phyloP scores from a whole-genome alignment of 2,113 vertebrate species.

The Orcinus orca region DNA sequence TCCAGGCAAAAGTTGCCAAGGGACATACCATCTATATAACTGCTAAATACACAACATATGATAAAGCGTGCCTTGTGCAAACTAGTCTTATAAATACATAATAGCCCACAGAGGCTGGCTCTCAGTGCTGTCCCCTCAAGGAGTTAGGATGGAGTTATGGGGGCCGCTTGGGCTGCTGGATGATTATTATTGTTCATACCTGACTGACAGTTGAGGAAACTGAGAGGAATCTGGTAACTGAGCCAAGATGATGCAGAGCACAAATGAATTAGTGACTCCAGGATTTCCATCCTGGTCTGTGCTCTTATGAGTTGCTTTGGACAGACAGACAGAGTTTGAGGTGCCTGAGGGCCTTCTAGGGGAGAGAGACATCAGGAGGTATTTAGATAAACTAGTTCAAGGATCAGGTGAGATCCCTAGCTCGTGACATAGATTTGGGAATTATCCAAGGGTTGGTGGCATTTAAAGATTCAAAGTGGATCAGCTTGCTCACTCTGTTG shows the following conservation, averaged over 20 bases:
- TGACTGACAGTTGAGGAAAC: background rate
- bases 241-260: background rate
- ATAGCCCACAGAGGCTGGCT: background rate
- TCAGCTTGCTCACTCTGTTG: background rate
- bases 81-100: background rate
- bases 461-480: background rate
- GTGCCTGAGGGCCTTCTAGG: background rate
- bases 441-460: background rate
- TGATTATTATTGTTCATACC: background rate
- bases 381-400: constrained; percentile 27
- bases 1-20: background rate
- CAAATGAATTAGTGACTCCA: background rate
- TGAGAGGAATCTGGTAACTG: background rate
- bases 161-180: background rate
- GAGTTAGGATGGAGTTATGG: background rate
- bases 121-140: background rate
- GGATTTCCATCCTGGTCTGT: background rate
- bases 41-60: background rate
- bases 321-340: background rate
- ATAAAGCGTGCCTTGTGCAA: background rate
- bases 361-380: background rate
- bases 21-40: background rate
- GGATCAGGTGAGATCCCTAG: background rate
- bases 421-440: background rate
- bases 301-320: background rate